Conservation (phyloP, 2,888 invertebrate genomes). For the Mystacides longicornis region DNA sequence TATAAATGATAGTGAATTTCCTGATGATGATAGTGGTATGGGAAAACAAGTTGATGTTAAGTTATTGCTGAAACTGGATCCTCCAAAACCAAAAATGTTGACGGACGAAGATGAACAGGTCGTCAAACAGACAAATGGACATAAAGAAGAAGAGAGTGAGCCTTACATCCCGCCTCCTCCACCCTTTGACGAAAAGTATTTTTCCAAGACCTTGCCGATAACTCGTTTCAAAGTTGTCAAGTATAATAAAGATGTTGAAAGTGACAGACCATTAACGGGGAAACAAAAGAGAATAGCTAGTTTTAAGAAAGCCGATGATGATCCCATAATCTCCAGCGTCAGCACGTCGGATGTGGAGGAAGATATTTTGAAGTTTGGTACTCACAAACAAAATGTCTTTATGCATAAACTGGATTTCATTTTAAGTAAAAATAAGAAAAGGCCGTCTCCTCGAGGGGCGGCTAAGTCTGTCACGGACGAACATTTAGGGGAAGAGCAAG, state of each 20-base stretch:
- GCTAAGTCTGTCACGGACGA: neutral
- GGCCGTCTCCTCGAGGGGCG: neutral
- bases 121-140: neutral
- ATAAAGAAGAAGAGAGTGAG: neutral
- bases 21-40: slow-evolving; percentile 32
- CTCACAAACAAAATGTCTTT: slow-evolving; percentile 38
- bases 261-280: neutral
- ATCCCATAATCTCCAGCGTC: neutral
- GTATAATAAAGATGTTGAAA: neutral
- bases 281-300: neutral
- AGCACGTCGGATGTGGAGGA: neutral
- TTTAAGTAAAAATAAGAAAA: slow-evolving; percentile 21
- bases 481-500: neutral
- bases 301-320: neutral
- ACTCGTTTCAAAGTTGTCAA: slow-evolving; percentile 28
- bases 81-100: too few relatives aligned
- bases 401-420: slow-evolving; percentile 42
- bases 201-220: slow-evolving; percentile 5
- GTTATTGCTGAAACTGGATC: slow-evolving; percentile 5
- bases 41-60: slow-evolving; percentile 38
- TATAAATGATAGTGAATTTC: neutral
- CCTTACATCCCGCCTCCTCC: slow-evolving; percentile 30
- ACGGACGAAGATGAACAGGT: slow-evolving; percentile 4
- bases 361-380: slow-evolving; percentile 33
- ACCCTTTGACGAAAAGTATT: slow-evolving; percentile 34